phyloP scores from a whole-genome alignment of 2,888 invertebrate genomes.

The Globia sparganii region DNA sequence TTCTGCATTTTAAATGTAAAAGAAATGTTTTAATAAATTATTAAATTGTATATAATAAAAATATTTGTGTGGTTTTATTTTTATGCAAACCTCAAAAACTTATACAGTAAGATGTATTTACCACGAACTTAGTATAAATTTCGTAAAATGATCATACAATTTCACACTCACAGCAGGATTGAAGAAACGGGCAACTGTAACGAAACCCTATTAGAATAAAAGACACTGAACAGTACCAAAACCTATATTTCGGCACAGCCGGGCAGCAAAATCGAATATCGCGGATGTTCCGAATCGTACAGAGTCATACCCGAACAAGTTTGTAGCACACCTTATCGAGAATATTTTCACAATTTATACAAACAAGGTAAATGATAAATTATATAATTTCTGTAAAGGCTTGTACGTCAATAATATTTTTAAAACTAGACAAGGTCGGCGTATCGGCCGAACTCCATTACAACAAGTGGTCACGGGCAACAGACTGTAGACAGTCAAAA shows the following conservation, averaged over 20 bases:
- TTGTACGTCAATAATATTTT: too few relatives aligned
- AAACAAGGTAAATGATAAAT: background rate
- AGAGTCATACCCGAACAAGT: too few relatives aligned
- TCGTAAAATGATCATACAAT: background rate
- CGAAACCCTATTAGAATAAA: background rate
- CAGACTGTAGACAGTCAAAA: too few relatives aligned
- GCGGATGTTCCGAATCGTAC: background rate
- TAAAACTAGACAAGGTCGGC: too few relatives aligned
- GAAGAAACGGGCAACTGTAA: background rate
- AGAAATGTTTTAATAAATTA: constrained; percentile 54
- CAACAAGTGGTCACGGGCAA: too few relatives aligned
- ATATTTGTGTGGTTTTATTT: constrained; percentile 30
- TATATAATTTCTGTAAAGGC: too few relatives aligned
- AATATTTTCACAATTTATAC: background rate
- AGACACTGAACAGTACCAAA: too few relatives aligned
- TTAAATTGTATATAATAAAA: constrained; percentile 61
- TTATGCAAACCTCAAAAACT: too few relatives aligned
- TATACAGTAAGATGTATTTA: too few relatives aligned
- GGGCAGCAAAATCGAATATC: background rate
- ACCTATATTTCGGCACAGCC: too few relatives aligned
- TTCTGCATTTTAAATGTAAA: constrained; percentile 26
- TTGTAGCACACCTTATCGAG: background rate
- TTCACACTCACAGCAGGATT: background rate
- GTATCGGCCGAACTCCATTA: too few relatives aligned
- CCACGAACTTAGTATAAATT: background rate